A percentile compares a stretch with the other conserved stretches of the same genome.
Conservation (phyloP, 1,140 invertebrate genomes). For the Lepidurus packardi region DNA sequence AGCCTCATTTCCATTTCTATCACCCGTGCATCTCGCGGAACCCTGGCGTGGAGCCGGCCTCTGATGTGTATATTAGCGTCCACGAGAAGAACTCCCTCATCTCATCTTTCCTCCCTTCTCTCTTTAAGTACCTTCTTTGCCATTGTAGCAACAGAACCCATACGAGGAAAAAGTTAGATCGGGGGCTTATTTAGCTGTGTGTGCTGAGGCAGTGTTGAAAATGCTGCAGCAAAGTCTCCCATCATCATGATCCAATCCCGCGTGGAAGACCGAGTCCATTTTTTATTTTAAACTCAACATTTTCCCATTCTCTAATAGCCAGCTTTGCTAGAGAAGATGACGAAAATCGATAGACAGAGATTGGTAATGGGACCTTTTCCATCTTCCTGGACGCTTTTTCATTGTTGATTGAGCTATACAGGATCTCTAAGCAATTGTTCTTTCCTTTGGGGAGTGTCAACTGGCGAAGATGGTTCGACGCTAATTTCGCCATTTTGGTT, state of each 20-base stretch:
- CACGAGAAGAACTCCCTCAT: conserved; percentile 2
- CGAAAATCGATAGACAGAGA: not conserved
- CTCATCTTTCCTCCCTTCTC: conserved; percentile 9
- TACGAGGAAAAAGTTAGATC: conserved; percentile 6
- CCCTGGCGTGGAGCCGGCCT: conserved; percentile 10
- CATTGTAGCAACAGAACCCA: conserved; percentile 2
- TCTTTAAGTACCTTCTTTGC: not conserved
- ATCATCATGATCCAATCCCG: conserved; percentile 4
- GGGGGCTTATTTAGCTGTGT: conserved; percentile 9
- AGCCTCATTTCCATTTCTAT: conserved; percentile 22
- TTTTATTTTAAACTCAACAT: not conserved
- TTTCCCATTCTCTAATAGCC: not conserved
- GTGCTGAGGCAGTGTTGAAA: not conserved
- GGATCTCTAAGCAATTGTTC: too few species aligned
- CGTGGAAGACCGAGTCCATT: not conserved
- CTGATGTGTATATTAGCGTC: conserved; percentile 21
- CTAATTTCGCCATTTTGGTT: too few species aligned
- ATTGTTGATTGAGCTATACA: too few species aligned
- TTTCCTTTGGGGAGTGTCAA: too few species aligned
- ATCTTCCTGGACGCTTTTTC: not conserved
- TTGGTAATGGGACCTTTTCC: not conserved
- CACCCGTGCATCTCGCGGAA: conserved; percentile 20
- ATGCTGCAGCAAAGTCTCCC: not conserved
- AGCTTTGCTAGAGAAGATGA: not conserved
- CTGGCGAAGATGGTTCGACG: too few species aligned